Percentiles rank a stretch among this genome's conserved stretches.
phyloP scores from a whole-genome alignment of 2,797 vertebrate species.

The Lepilemur ruficaudatus region DNA sequence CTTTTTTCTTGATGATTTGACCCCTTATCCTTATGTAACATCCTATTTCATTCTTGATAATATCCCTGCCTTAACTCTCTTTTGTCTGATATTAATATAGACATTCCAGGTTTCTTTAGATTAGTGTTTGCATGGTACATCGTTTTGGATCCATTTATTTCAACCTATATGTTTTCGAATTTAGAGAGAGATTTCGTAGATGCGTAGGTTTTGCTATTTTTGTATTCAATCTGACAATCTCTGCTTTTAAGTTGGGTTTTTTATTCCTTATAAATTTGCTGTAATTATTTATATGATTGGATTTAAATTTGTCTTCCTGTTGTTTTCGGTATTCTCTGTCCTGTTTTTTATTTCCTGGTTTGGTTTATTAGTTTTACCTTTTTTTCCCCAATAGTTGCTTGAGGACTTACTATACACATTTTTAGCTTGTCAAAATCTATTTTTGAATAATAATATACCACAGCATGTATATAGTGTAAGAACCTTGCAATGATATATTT shows the following conservation, averaged over 20 bases:
- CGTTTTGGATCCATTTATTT: background rate
- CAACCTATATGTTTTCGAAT: background rate
- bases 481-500: background rate
- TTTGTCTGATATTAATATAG: background rate
- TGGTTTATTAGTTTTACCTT: background rate
- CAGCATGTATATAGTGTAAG: background rate
- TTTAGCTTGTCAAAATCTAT: background rate
- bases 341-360: background rate
- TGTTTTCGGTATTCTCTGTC: background rate
- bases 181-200: background rate
- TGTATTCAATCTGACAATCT: background rate
- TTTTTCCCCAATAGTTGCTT: background rate
- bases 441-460: background rate
- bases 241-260: background rate
- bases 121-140: background rate
- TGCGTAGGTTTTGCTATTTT: background rate
- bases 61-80: background rate
- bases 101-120: background rate
- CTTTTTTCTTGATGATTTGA: background rate
- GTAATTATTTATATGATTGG: background rate
- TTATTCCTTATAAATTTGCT: background rate
- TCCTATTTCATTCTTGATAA: background rate
- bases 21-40: background rate
- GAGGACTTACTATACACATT: background rate
- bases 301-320: background rate